Conservation (phyloP, 2,888 invertebrate genomes). For the Eilema caniola region DNA sequence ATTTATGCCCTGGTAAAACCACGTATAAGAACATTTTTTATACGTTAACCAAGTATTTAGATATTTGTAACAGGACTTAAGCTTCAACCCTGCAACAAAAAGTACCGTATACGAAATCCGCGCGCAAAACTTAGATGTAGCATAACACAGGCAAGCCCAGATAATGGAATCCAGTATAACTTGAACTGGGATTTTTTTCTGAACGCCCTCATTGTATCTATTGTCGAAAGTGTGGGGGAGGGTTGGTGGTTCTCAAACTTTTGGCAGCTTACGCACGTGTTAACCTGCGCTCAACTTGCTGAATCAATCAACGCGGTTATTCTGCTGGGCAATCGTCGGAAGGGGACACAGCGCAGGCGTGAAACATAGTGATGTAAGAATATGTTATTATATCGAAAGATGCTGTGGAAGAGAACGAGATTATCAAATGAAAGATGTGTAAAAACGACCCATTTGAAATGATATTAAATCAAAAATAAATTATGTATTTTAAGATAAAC, state of each 20-base stretch:
- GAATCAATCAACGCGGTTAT: conserved; percentile 83
- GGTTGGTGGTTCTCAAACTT: conserved; percentile 57
- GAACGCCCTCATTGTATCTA: conserved; percentile 34
- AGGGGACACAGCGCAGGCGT: conserved; percentile 74
- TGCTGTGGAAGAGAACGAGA: neutral
- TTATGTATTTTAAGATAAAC: no score
- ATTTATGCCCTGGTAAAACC: neutral
- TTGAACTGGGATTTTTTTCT: conserved; percentile 54
- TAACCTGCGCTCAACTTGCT: conserved; percentile 83
- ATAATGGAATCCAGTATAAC: conserved; percentile 54
- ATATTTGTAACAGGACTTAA: neutral
- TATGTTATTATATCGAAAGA: conserved; percentile 35
- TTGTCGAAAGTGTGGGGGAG: conserved; percentile 41
- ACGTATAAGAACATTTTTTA: neutral
- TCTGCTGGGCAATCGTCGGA: conserved; percentile 74
- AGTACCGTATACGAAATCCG: conserved; percentile 28
- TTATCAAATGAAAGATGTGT: neutral
- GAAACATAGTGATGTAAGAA: conserved; percentile 66
- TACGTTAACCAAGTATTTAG: no score
- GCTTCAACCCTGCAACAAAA: conserved; percentile 17
- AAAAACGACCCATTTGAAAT: no score
- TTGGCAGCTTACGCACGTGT: conserved; percentile 72
- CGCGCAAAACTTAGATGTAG: conserved; percentile 51
- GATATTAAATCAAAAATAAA: no score
- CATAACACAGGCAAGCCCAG: conserved; percentile 65